These are phyloP conservation scores for Scyliorhinus canicula DNA, from an alignment of 2,797 vertebrate genomes.

Conservation along the genomic window DNA sequence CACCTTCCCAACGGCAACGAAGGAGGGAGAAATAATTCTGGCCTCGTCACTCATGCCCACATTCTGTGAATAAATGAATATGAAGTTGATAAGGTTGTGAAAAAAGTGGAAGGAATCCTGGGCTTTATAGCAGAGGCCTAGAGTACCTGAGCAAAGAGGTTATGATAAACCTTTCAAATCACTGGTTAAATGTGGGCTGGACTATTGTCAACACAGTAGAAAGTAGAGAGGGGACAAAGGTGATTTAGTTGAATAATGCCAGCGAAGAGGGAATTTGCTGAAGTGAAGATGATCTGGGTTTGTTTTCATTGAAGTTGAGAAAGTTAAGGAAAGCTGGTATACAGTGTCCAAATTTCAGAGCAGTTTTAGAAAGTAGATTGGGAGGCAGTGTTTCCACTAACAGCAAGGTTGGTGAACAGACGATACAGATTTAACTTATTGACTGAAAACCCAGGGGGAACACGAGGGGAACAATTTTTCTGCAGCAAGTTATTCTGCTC, in stretches of 20 bases:
- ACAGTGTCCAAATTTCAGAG: too few species aligned
- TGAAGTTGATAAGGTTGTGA: not conserved
- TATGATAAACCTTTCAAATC: not conserved
- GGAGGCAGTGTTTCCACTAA: too few species aligned
- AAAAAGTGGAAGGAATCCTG: not conserved
- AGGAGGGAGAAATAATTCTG: too few species aligned
- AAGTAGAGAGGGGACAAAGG: too few species aligned
- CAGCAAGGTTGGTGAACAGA: too few species aligned
- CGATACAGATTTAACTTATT: not conserved
- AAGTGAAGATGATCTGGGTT: not conserved
- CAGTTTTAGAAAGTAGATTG: not conserved
- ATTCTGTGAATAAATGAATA: not conserved
- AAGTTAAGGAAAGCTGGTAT: not conserved
- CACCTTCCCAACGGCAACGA: too few species aligned
- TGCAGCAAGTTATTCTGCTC: not conserved
- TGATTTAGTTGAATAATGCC: too few species aligned
- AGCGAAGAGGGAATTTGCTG: not conserved
- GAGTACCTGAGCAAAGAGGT: not conserved
- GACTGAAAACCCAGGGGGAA: not conserved
- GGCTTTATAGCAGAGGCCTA: not conserved
- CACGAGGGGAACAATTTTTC: not conserved
- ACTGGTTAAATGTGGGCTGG: too few species aligned
- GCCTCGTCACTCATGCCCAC: not conserved
- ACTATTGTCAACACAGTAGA: too few species aligned
- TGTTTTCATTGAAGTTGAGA: not conserved